Evolutionary conservation across 2,113 vertebrate genomes (phyloP).

Genomic region (Malurus elegans): DNA sequence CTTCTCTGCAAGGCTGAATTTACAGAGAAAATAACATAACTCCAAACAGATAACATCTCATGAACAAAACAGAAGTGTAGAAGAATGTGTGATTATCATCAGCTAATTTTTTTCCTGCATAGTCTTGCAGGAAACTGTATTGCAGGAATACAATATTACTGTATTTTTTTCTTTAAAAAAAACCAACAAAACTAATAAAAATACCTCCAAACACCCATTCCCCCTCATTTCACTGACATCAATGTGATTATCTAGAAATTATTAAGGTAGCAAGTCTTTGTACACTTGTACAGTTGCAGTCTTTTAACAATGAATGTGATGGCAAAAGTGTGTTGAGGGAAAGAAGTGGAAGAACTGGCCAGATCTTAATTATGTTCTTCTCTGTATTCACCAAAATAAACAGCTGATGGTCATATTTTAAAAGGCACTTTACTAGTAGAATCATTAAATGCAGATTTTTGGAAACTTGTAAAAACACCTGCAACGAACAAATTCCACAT

Average conservation of each 20-base stretch:
- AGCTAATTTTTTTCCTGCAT: background rate
- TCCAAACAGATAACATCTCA: background rate
- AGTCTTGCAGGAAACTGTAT: background rate
- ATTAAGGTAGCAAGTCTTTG: background rate
- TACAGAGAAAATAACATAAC: background rate
- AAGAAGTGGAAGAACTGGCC: background rate
- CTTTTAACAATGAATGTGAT: background rate
- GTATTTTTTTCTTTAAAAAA: background rate
- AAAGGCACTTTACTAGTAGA: background rate
- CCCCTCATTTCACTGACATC: background rate
- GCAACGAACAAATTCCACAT: slow-evolving; percentile 88
- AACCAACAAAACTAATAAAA: background rate
- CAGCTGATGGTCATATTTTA: background rate
- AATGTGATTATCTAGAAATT: background rate
- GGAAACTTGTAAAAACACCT: slow-evolving; percentile 72
- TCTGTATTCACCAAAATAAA: background rate
- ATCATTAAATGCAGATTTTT: background rate
- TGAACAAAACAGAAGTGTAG: background rate
- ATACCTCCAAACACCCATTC: background rate
- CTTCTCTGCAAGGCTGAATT: background rate
- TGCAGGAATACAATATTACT: no score
- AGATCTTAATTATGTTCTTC: background rate
- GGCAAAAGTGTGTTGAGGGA: background rate
- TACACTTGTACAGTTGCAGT: background rate
- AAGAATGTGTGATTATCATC: background rate